These are phyloP conservation scores for Lysandra coridon DNA, from an alignment of 2,888 invertebrate species.

Conservation along the genomic window DNA sequence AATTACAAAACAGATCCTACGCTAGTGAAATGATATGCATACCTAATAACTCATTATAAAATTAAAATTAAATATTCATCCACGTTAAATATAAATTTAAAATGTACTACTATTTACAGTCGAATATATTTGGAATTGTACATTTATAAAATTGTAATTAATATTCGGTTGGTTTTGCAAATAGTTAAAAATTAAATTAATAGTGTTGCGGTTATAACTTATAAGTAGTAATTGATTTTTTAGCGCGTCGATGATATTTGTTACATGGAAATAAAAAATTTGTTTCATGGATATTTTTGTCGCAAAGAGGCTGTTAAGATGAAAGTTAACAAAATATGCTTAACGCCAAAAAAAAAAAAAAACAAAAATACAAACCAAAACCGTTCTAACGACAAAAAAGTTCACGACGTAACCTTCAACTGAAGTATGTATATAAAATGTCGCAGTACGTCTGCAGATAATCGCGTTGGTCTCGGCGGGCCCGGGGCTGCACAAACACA, in stretches of 20 bases:
- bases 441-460: neutral
- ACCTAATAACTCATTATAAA: constrained; percentile 5
- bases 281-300: no score
- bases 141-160: no score
- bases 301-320: no score
- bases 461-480: neutral
- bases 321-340: no score
- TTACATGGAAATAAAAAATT: no score
- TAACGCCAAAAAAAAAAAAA: no score
- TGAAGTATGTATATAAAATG: neutral
- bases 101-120: neutral
- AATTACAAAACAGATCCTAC: neutral
- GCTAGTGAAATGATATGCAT: constrained; percentile 5
- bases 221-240: no score
- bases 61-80: neutral
- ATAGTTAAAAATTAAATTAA: no score
- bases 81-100: neutral
- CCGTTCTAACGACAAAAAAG: neutral
- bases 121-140: neutral
- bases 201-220: no score
- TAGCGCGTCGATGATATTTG: no score
- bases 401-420: neutral
- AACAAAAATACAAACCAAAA: no score
- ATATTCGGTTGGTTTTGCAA: no score
- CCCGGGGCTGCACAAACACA: neutral